Evolutionary conservation across 2,797 vertebrate species (phyloP).

Genomic region (Girardinus metallicus): DNA sequence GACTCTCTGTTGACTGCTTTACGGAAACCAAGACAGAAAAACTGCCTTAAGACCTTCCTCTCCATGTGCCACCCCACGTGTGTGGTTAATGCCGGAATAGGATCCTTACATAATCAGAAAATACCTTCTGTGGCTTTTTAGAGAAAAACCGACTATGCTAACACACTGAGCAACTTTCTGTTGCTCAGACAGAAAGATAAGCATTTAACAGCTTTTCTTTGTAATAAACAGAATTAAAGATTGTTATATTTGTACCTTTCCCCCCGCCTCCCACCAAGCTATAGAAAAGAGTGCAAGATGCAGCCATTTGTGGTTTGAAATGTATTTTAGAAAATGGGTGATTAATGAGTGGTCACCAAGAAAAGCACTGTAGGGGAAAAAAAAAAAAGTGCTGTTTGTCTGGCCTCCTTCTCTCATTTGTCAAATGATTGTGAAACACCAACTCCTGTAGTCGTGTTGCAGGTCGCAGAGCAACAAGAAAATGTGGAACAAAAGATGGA

Average conservation of each 20-base stretch:
- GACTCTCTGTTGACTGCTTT: conserved; percentile 51
- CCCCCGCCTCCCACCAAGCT: too few relatives aligned
- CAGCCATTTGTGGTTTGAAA: neutral
- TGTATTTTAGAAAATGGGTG: neutral
- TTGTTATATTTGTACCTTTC: neutral
- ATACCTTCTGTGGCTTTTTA: neutral
- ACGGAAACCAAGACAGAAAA: conserved; percentile 14
- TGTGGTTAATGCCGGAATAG: neutral
- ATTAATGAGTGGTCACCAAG: neutral
- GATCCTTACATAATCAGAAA: conserved; percentile 5
- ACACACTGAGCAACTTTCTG: neutral
- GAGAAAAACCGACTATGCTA: neutral
- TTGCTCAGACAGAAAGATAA: neutral
- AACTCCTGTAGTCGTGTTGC: neutral
- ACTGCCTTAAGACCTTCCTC: conserved; percentile 19
- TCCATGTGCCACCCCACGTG: neutral
- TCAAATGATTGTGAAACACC: neutral
- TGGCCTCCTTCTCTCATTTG: neutral
- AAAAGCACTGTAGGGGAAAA: neutral
- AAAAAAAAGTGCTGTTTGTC: neutral
- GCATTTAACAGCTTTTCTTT: neutral
- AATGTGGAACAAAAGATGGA: neutral
- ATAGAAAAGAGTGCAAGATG: too few relatives aligned
- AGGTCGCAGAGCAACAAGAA: neutral
- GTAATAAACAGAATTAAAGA: neutral